Evolutionary conservation across 2,797 vertebrate species (phyloP).

Genomic region (Miichthys miiuy): DNA sequence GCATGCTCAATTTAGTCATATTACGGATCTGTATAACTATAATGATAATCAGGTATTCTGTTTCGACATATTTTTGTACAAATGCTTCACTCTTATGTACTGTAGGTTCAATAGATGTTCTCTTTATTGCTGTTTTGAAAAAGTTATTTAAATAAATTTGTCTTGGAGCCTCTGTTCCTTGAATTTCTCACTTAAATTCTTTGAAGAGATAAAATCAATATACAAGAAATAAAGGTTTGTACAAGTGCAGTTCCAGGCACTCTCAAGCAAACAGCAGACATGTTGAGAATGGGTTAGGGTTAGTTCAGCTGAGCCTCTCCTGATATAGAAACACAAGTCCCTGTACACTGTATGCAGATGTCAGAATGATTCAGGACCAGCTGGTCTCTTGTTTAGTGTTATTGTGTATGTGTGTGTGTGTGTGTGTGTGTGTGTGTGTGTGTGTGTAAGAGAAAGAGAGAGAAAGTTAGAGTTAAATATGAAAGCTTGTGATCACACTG

Average conservation of each 20-base stretch:
- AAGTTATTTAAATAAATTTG: constrained; percentile 80
- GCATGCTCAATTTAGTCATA: constrained; percentile 65
- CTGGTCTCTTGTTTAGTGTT: constrained; percentile 53
- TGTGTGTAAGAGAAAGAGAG: not conserved
- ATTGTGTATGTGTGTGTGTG: constrained; percentile 11
- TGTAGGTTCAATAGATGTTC: constrained; percentile 63
- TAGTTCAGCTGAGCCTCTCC: constrained; percentile 60
- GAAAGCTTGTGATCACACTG: constrained; percentile 39
- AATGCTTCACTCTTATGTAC: constrained; percentile 50
- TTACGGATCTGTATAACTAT: constrained; percentile 49
- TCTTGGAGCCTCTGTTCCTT: constrained; percentile 21
- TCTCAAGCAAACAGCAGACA: constrained; percentile 24
- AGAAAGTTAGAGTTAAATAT: constrained; percentile 3
- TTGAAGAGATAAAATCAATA: constrained; percentile 23
- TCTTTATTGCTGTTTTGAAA: constrained; percentile 57
- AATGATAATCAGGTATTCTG: constrained; percentile 61
- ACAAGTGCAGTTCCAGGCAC: constrained; percentile 16
- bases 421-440: constrained; percentile 4
- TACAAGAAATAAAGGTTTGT: constrained; percentile 2
- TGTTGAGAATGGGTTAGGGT: constrained; percentile 32
- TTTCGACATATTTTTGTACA: constrained; percentile 82
- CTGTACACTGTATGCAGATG: constrained; percentile 55
- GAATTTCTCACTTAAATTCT: constrained; percentile 7
- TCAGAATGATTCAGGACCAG: constrained; percentile 72
- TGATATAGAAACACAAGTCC: constrained; percentile 65